Evolutionary conservation across 2,888 invertebrate genomes (phyloP), one percentile per base, ranked within the genome.

Genomic region (Hydrotaea diabolus): DNA sequence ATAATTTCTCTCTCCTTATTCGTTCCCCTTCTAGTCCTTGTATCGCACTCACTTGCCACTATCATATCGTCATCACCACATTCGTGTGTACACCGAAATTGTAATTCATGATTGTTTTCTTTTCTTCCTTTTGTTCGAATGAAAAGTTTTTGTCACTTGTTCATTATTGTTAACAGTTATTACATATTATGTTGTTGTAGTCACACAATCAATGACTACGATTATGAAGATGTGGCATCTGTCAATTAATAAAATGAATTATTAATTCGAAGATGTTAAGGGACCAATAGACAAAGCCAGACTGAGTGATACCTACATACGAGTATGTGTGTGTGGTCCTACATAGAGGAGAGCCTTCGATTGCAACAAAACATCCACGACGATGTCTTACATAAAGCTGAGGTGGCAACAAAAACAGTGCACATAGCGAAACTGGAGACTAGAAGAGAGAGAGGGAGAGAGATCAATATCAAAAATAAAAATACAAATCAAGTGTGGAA

Each of bases 231-330:
- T 79, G 82, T 85, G 84, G 76, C 84, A 85, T 81, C 81, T 85
- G 81, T 85, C 84, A 84, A 78, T 81, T 84, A 84, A 76, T 76
- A 84, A 78, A 81, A 85, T 81, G 81, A 85, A 81, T 76, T 85
- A 82, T 85, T 81, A 81, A 76, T 81, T 77, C 69, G 17, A 15
- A 43, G 59, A 69, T 69, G 69, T 69, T 23, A 53, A 21, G 43
- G 19, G 59, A 78, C 69, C 43, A 64, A 75, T 71, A 57, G 64
- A 73, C 26, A 76, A 9, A 43, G 1, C 7, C 11, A 57, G 31
- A 39, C 36, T 21, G 64, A 62, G n/a, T 57, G 57, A 19, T n/a
- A n/a, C n/a, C n/a, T n/a, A n/a, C n/a, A n/a, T n/a, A n/a, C n/a
- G n/a, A n/a, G 36, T 19, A 66, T n/a, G n/a, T 59, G 26, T 80